Base-by-base conservation (phyloP, 1,140 invertebrate species). In the Mamestra configurata region DNA sequence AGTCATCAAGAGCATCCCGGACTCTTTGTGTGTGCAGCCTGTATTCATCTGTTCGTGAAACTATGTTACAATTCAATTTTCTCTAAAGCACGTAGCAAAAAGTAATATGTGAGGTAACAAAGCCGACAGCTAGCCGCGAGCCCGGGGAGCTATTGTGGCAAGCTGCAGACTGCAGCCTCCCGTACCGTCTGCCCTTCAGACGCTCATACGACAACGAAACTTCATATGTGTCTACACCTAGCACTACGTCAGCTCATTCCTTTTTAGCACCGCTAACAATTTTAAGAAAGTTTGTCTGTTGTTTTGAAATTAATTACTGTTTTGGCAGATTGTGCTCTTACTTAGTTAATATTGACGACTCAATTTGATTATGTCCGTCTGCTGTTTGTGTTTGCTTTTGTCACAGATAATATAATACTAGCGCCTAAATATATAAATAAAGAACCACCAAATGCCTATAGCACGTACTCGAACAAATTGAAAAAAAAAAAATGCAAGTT, bases 21-120 rank as follows among this genome's bases (percentile, higher is more conserved):
- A 24, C 64, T 68, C 61, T 64, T 40, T 64, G 57, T 20, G 35
- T 64, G 57, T 43, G 5, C 31, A 77, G 27, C 68, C 75, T 43
- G 57, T n/a, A 53, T 77, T 77, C 49, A 64, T 64, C 43, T 64
- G 46, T 55, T 68, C 59, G 43, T 22, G 46, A 43, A 77, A 53
- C 43, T 77, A 77, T 53, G 75, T 77, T 77, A 77, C 61, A 68
- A 77, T 77, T 66, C 59, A 77, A 77, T 77, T 77, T 77, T 77
- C 75, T 68, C 46, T 55, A 55, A 53, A 77, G 15, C 40, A 68
- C 46, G 27, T n/a, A 20, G 46, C 61, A 43, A 68, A 57, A 53
- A 77, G 75, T 77, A 77, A 77, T 77, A 77, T 77, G 68, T 61
- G 55, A 61, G 53, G 31, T 79, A 73, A 84, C 82, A 84, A 80